Conservation (phyloP, 1,140 invertebrate genomes). For the Macrostomum lignano region DNA sequence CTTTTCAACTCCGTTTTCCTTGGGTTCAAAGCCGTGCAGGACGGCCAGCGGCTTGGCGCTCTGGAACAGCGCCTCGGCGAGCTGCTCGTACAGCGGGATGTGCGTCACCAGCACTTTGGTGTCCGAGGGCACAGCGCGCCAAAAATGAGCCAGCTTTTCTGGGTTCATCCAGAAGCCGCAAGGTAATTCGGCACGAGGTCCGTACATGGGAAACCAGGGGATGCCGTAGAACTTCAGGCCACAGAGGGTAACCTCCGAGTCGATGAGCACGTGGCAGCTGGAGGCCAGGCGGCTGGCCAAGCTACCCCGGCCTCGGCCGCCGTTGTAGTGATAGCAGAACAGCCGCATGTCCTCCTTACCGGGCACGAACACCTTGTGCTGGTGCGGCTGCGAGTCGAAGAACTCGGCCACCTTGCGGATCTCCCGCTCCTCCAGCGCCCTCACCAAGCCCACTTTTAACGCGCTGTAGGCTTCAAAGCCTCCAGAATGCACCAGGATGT, state of each 20-base stretch:
- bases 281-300: conserved; percentile 11
- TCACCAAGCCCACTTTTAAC: background rate
- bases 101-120: conserved; percentile 14
- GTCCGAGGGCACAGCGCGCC: conserved; percentile 11
- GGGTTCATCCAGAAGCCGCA: conserved; percentile 9
- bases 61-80: no score
- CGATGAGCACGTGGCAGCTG: no score
- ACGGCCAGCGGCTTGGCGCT: no score
- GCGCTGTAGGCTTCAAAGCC: no score
- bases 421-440: conserved; percentile 5
- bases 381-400: conserved; percentile 12
- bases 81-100: no score
- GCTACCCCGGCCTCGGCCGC: conserved; percentile 9
- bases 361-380: conserved; percentile 13
- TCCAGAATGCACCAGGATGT: conserved; percentile 13
- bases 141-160: conserved; percentile 10
- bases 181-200: conserved; percentile 9
- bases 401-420: conserved; percentile 9
- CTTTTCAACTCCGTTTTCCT: no score
- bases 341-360: conserved; percentile 13
- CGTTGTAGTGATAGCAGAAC: conserved; percentile 6
- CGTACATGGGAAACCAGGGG: conserved; percentile 11
- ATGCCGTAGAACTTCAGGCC: conserved; percentile 13
- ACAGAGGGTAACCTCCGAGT: conserved; percentile 9
- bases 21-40: no score